phyloP scores from a whole-genome alignment of 2,797 vertebrate genomes.

The Hyperoplus immaculatus region DNA sequence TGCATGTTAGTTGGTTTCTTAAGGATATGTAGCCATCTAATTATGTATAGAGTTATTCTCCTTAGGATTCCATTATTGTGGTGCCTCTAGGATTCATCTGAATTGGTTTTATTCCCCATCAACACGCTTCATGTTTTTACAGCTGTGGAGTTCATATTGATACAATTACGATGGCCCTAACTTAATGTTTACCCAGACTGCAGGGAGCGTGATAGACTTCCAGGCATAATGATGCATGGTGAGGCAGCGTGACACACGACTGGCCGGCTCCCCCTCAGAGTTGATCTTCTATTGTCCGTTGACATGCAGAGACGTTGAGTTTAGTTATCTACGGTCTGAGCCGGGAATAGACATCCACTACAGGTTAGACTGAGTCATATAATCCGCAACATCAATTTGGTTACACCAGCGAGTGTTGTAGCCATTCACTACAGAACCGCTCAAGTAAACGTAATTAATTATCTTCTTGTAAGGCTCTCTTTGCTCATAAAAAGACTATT shows the following conservation, averaged over 20 bases:
- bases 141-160: conserved; percentile 13
- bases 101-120: conserved; percentile 1
- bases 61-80: neutral
- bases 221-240: conserved; percentile 27
- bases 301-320: conserved; percentile 29
- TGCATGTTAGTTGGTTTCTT: neutral
- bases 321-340: conserved; percentile 15
- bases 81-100: neutral
- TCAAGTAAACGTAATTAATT: neutral
- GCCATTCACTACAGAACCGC: neutral
- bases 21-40: neutral
- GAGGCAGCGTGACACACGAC: conserved; percentile 5
- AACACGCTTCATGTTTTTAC: conserved; percentile 8
- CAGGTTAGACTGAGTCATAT: conserved; percentile 17
- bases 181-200: conserved; percentile 17
- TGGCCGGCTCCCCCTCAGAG: conserved; percentile 13
- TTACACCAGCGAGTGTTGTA: neutral
- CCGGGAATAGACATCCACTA: conserved; percentile 3
- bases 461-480: neutral
- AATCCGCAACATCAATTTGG: conserved; percentile 8
- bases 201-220: conserved; percentile 9
- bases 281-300: conserved; percentile 25
- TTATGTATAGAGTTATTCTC: neutral
- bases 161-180: neutral
- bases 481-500: neutral